Evolutionary conservation across 2,113 vertebrate species (phyloP).

Genomic region (Tragulus kanchil): DNA sequence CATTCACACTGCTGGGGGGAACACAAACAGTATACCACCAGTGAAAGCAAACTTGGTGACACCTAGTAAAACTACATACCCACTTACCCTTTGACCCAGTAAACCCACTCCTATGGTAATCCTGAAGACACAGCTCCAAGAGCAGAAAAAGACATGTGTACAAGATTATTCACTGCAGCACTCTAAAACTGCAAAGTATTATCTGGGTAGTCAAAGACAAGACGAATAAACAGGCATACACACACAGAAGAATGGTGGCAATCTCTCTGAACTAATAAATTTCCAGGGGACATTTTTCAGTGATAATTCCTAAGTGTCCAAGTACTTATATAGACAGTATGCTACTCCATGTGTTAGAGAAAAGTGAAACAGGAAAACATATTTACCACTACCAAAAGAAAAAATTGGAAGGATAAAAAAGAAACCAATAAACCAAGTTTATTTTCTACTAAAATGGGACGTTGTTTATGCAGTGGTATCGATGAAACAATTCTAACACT

Average conservation of each 20-base stretch:
- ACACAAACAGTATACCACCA: background rate
- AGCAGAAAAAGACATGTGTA: background rate
- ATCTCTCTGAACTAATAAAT: background rate
- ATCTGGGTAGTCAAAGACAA: background rate
- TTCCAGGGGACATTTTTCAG: background rate
- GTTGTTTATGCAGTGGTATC: background rate
- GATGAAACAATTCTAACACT: background rate
- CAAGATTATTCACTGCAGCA: background rate
- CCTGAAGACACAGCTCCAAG: background rate
- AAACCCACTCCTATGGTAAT: background rate
- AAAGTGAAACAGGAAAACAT: conserved; percentile 26
- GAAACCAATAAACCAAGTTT: background rate
- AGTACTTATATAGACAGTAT: background rate
- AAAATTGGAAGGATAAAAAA: background rate
- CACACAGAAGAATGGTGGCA: background rate
- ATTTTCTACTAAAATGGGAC: background rate
- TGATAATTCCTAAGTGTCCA: background rate
- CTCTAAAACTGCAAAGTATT: background rate
- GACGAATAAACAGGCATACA: background rate
- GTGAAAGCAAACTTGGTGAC: background rate
- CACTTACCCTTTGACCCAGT: background rate
- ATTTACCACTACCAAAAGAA: background rate
- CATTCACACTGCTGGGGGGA: background rate
- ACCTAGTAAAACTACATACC: background rate
- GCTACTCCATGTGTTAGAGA: background rate